Conservation (phyloP, 2,797 vertebrate species). For the Geotrypetes seraphini region DNA sequence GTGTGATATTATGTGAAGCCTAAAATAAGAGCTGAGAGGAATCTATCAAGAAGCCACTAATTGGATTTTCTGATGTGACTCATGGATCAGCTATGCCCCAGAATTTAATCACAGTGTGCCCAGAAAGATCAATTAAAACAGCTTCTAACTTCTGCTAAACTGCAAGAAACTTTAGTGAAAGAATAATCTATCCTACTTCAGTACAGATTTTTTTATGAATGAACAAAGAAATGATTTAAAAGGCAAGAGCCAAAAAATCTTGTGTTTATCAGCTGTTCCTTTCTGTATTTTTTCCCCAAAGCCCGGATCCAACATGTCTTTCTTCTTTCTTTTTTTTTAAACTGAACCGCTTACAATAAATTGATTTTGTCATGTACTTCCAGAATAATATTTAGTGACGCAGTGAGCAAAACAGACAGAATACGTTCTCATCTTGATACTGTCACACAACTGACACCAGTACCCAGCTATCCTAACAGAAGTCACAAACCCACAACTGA, state of each 20-base stretch:
- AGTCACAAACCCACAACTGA: no score
- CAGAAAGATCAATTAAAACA: constrained; percentile 42
- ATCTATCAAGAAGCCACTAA: constrained; percentile 40
- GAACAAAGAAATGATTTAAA: constrained; percentile 48
- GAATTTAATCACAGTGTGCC: constrained; percentile 37
- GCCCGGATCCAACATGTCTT: no score
- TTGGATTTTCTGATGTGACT: constrained; percentile 44
- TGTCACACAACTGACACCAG: no score
- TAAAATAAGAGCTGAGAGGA: constrained; percentile 34
- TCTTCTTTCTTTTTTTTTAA: no score
- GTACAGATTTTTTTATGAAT: constrained; percentile 41
- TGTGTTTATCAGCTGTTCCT: constrained; percentile 11
- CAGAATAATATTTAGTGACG: no score
- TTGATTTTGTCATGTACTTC: no score
- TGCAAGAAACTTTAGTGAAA: constrained; percentile 24
- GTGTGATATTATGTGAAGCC: constrained; percentile 17
- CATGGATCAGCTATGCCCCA: constrained; percentile 44
- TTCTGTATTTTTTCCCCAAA: constrained; percentile 21
- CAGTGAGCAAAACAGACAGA: no score
- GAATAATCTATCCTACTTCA: constrained; percentile 26
- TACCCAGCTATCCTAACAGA: no score
- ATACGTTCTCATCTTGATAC: no score
- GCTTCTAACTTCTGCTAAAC: constrained; percentile 28
- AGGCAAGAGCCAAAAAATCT: constrained; percentile 28
- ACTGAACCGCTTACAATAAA: no score